Percentiles rank a stretch among this genome's conserved stretches.
Conservation (phyloP, 2,113 vertebrate genomes). For the Caranx ignobilis region DNA sequence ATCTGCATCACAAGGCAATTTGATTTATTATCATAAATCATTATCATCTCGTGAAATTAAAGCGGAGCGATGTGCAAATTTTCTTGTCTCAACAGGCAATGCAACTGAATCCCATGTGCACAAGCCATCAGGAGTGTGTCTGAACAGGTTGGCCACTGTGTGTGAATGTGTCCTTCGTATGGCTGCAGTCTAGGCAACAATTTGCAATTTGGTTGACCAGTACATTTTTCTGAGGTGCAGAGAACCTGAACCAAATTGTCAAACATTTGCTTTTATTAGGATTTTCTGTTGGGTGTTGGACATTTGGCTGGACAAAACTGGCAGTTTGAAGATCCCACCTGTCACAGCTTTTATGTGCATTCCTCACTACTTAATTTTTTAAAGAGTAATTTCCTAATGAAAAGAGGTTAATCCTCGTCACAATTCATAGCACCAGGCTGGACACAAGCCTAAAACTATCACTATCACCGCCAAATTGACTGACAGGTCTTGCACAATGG, state of each 20-base stretch:
- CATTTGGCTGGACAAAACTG: neutral
- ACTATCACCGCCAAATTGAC: neutral
- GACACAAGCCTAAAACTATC: too few relatives aligned
- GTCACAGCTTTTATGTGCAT: neutral
- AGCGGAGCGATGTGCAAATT: too few relatives aligned
- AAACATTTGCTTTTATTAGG: neutral
- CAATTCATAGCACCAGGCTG: neutral
- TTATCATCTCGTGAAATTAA: neutral
- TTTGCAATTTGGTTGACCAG: neutral
- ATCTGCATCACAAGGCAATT: neutral
- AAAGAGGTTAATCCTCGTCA: neutral
- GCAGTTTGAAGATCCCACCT: neutral
- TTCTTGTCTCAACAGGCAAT: too few relatives aligned
- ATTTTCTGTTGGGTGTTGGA: neutral
- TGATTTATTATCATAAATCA: too few relatives aligned
- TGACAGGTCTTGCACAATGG: neutral
- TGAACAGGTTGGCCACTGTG: neutral
- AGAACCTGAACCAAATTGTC: neutral
- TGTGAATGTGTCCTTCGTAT: neutral
- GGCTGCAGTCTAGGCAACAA: slow-evolving; percentile 2
- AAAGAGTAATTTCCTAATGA: neutral
- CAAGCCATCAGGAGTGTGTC: neutral
- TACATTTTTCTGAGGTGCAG: neutral
- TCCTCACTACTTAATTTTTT: neutral
- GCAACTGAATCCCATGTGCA: neutral